phyloP scores from a whole-genome alignment of 1,140 invertebrate genomes.

The Pogonognathellus flavescens region DNA sequence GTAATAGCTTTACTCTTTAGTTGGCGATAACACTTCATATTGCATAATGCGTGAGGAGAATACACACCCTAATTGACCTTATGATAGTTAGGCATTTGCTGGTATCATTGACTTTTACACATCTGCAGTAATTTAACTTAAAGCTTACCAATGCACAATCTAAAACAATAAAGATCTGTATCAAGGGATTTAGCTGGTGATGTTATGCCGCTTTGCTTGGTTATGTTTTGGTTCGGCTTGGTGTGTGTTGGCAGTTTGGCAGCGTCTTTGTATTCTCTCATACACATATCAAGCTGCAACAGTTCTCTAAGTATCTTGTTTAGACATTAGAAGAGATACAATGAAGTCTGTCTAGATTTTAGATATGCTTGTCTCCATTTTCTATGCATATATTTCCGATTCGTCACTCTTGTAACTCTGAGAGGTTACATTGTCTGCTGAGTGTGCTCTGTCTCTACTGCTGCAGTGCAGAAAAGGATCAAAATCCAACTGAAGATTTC shows the following conservation, averaged over 20 bases:
- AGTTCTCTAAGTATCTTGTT: constrained; percentile 31
- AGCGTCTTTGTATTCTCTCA: constrained; percentile 15
- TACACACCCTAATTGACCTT: constrained; percentile 6
- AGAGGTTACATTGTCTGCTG: no score
- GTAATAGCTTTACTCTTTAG: background rate
- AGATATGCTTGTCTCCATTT: constrained; percentile 36
- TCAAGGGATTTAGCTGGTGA: constrained; percentile 30
- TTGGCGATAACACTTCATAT: background rate
- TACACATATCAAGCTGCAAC: background rate
- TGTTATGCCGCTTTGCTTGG: constrained; percentile 23
- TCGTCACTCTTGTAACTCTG: constrained; percentile 3
- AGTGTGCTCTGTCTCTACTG: background rate
- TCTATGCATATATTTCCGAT: constrained; percentile 35
- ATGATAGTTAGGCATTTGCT: background rate
- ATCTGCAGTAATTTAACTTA: background rate
- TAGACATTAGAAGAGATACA: constrained; percentile 34
- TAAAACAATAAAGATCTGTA: constrained; percentile 48
- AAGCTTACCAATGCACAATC: constrained; percentile 41
- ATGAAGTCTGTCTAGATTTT: constrained; percentile 18
- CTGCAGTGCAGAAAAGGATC: background rate
- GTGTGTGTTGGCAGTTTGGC: constrained; percentile 33
- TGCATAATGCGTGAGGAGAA: background rate
- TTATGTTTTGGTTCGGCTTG: constrained; percentile 14
- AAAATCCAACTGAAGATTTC: background rate
- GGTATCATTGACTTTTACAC: constrained; percentile 22